phyloP scores from a whole-genome alignment of 1,140 invertebrate species.

The Pseudoatta argentina region DNA sequence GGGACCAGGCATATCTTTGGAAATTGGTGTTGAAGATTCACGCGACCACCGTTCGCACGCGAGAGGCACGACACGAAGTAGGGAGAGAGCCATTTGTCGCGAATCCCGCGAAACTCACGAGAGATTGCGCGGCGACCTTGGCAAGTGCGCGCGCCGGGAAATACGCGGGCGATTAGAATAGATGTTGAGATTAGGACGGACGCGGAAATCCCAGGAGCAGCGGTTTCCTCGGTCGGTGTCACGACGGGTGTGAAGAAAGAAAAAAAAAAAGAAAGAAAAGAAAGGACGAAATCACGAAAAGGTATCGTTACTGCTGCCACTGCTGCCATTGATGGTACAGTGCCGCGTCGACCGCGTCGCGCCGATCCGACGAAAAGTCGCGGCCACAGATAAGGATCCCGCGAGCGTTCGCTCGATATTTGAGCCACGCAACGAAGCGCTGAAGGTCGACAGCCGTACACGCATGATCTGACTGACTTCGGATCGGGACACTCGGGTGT shows the following conservation, averaged over 20 bases:
- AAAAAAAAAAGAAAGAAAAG: not conserved
- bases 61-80: not conserved
- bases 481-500: slow-evolving; percentile 30
- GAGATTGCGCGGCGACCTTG: slow-evolving; percentile 1
- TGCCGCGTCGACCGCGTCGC: not conserved
- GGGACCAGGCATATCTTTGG: not conserved
- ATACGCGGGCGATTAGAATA: slow-evolving; percentile 50
- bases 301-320: not conserved
- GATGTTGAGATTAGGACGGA: not conserved
- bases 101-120: not conserved
- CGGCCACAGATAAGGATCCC: slow-evolving; percentile 54
- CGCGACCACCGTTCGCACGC: not conserved
- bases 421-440: not conserved
- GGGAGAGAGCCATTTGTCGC: not conserved
- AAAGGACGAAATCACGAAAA: not conserved
- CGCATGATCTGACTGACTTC: slow-evolving; percentile 34
- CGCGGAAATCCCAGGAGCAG: slow-evolving; percentile 35
- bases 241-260: not conserved
- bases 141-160: slow-evolving; percentile 8
- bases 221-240: slow-evolving; percentile 8
- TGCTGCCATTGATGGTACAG: not conserved
- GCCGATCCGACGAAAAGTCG: slow-evolving; percentile 29
- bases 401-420: slow-evolving; percentile 48
- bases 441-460: slow-evolving; percentile 36
- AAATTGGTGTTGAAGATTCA: not conserved